Percentiles rank a stretch among this genome's conserved stretches.
Conservation (phyloP, 2,797 vertebrate genomes). For the Neomorphus geoffroyi region DNA sequence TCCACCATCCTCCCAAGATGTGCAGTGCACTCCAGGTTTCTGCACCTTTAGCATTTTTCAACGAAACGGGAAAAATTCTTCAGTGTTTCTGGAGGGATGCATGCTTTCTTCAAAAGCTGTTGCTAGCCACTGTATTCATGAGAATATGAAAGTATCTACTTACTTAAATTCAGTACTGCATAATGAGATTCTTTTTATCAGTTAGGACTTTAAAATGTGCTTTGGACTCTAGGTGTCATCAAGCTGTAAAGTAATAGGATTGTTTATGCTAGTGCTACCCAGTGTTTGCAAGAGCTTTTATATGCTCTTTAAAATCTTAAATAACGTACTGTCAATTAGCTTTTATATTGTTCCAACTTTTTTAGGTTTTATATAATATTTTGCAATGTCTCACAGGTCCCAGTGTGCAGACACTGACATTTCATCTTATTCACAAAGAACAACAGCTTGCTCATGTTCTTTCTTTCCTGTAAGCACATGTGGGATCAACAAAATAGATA, state of each 20-base stretch:
- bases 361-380: not conserved
- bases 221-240: not conserved
- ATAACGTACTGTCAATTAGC: not conserved
- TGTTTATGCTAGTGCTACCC: accelerated
- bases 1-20: not conserved
- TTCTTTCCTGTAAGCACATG: not conserved
- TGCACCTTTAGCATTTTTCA: not conserved
- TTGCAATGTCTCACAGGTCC: not conserved
- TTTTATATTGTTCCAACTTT: not conserved
- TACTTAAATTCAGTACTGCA: not conserved
- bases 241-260: not conserved
- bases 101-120: not conserved
- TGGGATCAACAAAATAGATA: not conserved
- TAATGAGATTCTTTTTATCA: not conserved
- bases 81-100: not conserved
- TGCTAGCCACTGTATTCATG: not conserved
- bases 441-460: not conserved
- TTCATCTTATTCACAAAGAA: not conserved
- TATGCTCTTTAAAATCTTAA: not conserved
- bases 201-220: not conserved
- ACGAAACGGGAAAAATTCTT: not conserved
- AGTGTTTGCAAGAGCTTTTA: not conserved
- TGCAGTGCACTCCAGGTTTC: not conserved
- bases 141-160: not conserved
- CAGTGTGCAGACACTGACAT: not conserved